These are phyloP conservation scores for Ellobius talpinus DNA, from an alignment of 2,113 vertebrate species.

Conservation along the genomic window DNA sequence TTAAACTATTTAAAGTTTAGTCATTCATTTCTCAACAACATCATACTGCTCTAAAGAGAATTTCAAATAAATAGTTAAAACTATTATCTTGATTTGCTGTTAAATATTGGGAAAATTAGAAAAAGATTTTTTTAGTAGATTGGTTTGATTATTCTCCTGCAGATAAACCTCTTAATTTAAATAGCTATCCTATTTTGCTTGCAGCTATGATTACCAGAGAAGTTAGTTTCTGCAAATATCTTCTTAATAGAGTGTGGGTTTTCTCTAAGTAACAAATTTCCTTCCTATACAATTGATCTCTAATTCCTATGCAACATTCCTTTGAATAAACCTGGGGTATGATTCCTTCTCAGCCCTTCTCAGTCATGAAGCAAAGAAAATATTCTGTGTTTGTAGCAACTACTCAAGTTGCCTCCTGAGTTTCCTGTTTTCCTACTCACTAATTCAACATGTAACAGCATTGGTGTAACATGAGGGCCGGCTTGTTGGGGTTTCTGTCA, in stretches of 20 bases:
- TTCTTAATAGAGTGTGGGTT: not conserved
- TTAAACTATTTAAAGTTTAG: not conserved
- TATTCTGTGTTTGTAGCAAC: not conserved
- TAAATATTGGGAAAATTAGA: constrained; percentile 36
- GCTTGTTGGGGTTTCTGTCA: no score
- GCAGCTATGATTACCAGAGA: constrained; percentile 14
- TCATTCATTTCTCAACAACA: not conserved
- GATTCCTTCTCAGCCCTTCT: not conserved
- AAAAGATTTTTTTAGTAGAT: constrained; percentile 36
- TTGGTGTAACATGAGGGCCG: no score
- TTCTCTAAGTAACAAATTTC: not conserved
- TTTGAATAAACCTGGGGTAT: not conserved
- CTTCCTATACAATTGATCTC: not conserved
- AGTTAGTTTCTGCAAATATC: not conserved
- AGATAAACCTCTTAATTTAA: constrained; percentile 49
- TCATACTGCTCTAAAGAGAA: not conserved
- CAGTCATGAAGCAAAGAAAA: not conserved
- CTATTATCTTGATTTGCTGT: not conserved
- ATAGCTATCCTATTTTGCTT: constrained; percentile 35
- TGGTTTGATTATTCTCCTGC: constrained; percentile 35
- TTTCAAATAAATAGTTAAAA: constrained; percentile 44
- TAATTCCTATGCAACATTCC: not conserved
- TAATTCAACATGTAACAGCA: not conserved
- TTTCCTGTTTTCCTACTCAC: not conserved
- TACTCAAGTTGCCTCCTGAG: not conserved